These are phyloP conservation scores for Theretra japonica DNA, from an alignment of 2,888 invertebrate species.

Conservation along the genomic window DNA sequence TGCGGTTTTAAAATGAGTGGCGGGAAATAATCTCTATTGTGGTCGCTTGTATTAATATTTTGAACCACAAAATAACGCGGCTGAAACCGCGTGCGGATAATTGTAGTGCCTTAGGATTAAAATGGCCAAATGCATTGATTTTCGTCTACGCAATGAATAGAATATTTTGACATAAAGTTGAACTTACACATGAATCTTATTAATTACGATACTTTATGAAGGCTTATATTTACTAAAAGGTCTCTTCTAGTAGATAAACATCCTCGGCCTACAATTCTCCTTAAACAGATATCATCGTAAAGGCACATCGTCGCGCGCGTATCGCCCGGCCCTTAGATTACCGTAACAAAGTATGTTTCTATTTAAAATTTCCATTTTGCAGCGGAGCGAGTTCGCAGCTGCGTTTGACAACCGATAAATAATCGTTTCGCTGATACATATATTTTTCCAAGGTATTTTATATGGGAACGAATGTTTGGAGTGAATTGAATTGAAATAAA, in stretches of 20 bases:
- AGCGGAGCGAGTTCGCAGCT: slow-evolving; percentile 49
- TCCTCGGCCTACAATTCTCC: slow-evolving; percentile 19
- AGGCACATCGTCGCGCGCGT: slow-evolving; percentile 38
- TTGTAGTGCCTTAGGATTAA: background rate
- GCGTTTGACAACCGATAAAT: slow-evolving; percentile 67
- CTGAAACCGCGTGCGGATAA: background rate
- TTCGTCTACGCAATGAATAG: no score
- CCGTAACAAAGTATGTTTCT: slow-evolving; percentile 72
- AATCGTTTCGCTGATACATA: slow-evolving; percentile 38
- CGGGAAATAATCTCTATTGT: background rate
- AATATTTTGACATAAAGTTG: no score
- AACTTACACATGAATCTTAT: no score
- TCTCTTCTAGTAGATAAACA: slow-evolving; percentile 7
- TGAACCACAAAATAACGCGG: background rate
- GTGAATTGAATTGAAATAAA: background rate
- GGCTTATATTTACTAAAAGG: background rate
- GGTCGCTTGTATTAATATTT: background rate
- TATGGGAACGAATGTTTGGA: background rate
- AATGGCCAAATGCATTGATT: no score
- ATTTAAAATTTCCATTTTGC: slow-evolving; percentile 66
- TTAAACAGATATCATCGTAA: slow-evolving; percentile 36
- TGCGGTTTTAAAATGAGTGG: background rate
- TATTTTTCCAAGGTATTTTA: slow-evolving; percentile 22
- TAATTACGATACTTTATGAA: no score
- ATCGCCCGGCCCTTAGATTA: slow-evolving; percentile 48